Base-by-base conservation (phyloP, 2,888 invertebrate genomes). In the Cryptus armator region DNA sequence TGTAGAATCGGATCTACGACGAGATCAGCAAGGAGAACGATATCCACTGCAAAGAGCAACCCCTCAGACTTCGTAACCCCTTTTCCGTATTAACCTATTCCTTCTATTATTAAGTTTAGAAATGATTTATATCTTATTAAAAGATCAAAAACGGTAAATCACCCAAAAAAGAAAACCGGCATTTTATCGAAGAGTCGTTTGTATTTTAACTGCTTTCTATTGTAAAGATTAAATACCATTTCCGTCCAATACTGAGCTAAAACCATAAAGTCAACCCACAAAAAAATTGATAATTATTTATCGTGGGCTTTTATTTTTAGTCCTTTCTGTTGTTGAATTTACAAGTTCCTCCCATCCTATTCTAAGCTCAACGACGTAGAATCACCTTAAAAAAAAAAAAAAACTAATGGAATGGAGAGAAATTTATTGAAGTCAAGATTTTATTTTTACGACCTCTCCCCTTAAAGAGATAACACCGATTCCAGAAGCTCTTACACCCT, bases 1-100 rank as follows among this genome's bases (percentile, higher is more conserved):
- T 44, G 24, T n/a, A 32, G 62, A 64, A 79, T 83, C 68, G 72
- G 44, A 83, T 83, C 70, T 80, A 48, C 68, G 75, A 80, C 37
- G 46, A 56, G 46, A 79, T 56, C 79, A 75, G 24, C 43, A 29
- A 53, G 51, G 62, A 62, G 24, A 29, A 43, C 29, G 66, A 62
- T 62, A 46, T 24, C 56, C 10, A 56, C 56, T 56, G 24, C 29
- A 14, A 7, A 16, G 14, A 14, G 62, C 29, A 62, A 62, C 10
- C 32, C 62, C 62, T 62, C 14, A 14, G 62, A 32, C 62, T 32
- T 62, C 32, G n/a, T n/a, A n/a, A 29, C 62, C 5, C 29, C 3
- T 56, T 37, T 56, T 24, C 56, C 24, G 10, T 24, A 10, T 19
- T 53, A 9, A 9, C 16, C 16, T 53, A 12, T 29, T 59, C 24